These are phyloP conservation scores for Spea bombifrons DNA, from an alignment of 2,113 vertebrate genomes.

Conservation along the genomic window DNA sequence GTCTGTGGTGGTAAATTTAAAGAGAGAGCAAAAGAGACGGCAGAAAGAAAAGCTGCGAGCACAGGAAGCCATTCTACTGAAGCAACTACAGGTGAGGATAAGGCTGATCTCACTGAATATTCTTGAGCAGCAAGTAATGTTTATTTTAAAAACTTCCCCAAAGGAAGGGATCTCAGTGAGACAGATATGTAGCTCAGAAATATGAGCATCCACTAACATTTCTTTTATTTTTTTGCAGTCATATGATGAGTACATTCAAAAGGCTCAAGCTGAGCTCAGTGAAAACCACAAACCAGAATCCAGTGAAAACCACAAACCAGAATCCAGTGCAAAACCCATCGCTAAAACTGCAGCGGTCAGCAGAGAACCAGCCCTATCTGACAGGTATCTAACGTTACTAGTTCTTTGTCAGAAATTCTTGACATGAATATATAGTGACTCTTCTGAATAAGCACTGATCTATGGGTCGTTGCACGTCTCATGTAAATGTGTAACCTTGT, in stretches of 20 bases:
- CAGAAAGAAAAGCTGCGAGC: conserved; percentile 90
- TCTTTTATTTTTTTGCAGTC: conserved; percentile 65
- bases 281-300: conserved; percentile 69
- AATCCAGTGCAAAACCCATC: conserved; percentile 26
- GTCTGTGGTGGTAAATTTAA: conserved; percentile 85
- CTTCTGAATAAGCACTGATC: too few species aligned
- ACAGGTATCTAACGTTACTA: conserved; percentile 10
- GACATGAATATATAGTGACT: too few species aligned
- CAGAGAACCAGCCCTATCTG: background rate
- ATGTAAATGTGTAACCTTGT: background rate
- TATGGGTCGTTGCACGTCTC: background rate
- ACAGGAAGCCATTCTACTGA: conserved; percentile 89
- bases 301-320: conserved; percentile 68
- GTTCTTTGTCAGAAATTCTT: background rate
- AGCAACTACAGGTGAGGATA: conserved; percentile 85
- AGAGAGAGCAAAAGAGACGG: conserved; percentile 91
- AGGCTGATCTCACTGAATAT: background rate
- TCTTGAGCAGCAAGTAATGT: too few species aligned
- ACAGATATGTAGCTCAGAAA: too few species aligned
- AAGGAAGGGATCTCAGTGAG: too few species aligned
- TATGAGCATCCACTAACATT: background rate
- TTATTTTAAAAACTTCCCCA: too few species aligned
- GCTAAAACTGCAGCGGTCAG: background rate
- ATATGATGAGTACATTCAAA: conserved; percentile 92
- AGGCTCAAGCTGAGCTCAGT: conserved; percentile 88